Evolutionary conservation across 1,140 invertebrate species (phyloP), one percentile per base, ranked within the genome.

Genomic region (Platyscapa corneri): DNA sequence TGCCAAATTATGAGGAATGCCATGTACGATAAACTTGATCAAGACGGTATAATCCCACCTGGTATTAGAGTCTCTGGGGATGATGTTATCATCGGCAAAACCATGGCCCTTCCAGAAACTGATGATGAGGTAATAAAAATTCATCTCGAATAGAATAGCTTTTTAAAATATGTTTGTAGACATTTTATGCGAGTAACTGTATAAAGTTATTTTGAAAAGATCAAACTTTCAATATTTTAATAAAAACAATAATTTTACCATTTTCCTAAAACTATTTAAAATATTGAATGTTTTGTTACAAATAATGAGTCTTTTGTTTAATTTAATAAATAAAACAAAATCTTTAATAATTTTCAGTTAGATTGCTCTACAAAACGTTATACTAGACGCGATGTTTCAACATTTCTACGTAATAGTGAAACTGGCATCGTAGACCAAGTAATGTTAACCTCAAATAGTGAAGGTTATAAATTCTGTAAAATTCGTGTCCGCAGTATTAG

Each of bases 61-160:
- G 99, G 99, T 74, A 96, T 98, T 87, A 95, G 99, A 93, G 99
- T 99, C 0, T 99, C 98, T 39, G 99, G 99, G 34, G 99, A 99
- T 93, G 99, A 99, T 94, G 99, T 99, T 0, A 97, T 99, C 60
- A 99, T 99, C 92, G 99, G 99, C 30, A 99, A 99, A 94, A 99
- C 99, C 0, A 89, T 90, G 23, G 82, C 78, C 3, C 34, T 90
- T 32, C 88, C 89, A 0, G 88, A 89, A 37, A 85, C 70, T 0
- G 90, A 89, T 14, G 89, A 89, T 32, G 90, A 89, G 37, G 87
- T 88, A 65, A 46, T 3, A 3, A 27, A n/a, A 10, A 34, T 67
- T 16, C 34, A 3, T 20, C 12, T 65, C 30, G 30, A 3, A 65
- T 20, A 46, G 42, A 46, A 46, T 46, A 46, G 42, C 42, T 7